Evolutionary conservation across 1,140 invertebrate species (phyloP).

Genomic region (Nasonia longicornis): DNA sequence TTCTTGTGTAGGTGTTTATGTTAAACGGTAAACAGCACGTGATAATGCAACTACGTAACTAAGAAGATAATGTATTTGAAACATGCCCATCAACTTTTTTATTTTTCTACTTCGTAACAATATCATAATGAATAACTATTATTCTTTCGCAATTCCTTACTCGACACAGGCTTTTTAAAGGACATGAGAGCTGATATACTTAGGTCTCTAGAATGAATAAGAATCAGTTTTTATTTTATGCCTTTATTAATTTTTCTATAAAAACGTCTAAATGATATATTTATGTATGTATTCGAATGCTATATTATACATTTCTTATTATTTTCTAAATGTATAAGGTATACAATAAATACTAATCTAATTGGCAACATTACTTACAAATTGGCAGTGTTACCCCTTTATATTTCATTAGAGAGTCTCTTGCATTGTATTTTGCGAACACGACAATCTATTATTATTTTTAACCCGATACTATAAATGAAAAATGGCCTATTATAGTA

Average conservation of each 20-base stretch:
- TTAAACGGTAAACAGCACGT: no score
- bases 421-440: constrained; percentile 36
- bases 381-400: constrained; percentile 41
- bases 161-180: no score
- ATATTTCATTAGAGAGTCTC: constrained; percentile 41
- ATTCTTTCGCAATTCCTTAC: no score
- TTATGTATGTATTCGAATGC: constrained; percentile 4
- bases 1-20: no score
- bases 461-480: constrained; percentile 22
- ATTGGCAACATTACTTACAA: constrained; percentile 39
- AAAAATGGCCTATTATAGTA: constrained; percentile 28
- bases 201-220: background rate
- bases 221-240: background rate
- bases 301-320: constrained; percentile 39
- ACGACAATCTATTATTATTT: constrained; percentile 32
- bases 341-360: constrained; percentile 45
- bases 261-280: constrained; percentile 36
- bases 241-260: constrained; percentile 43
- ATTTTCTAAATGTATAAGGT: constrained; percentile 33
- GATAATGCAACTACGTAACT: no score
- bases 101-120: no score
- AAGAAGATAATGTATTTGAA: no score
- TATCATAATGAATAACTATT: no score
- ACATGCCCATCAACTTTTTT: no score
- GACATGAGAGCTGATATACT: no score